Evolutionary conservation across 2,888 invertebrate species (phyloP).

Genomic region (Brachynemurus nebulosus): DNA sequence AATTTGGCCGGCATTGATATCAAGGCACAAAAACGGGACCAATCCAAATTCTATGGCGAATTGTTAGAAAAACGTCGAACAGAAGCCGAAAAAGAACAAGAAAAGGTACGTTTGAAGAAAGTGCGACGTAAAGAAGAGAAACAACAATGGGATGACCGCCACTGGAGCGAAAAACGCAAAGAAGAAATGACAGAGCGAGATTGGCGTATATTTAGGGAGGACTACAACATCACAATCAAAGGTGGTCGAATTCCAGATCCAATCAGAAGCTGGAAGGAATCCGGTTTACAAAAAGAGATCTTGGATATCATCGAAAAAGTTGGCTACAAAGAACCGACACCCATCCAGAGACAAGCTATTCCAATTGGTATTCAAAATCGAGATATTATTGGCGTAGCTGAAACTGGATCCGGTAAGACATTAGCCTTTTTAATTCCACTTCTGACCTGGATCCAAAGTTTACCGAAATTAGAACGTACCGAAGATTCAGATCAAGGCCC

Average conservation of each 20-base stretch:
- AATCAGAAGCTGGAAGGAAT: constrained; percentile 89
- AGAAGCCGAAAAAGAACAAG: constrained; percentile 93
- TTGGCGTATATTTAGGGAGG: constrained; percentile 99
- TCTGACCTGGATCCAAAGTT: constrained; percentile 92
- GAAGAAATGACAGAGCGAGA: constrained; percentile 98
- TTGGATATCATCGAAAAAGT: constrained; percentile 88
- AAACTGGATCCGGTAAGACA: constrained; percentile 98
- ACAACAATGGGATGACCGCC: constrained; percentile 97
- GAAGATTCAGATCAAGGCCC: constrained; percentile 92
- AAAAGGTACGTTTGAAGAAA: constrained; percentile 82
- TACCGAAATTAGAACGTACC: constrained; percentile 87
- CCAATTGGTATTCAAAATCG: constrained; percentile 91
- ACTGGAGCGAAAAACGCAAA: constrained; percentile 92
- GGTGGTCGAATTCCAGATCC: constrained; percentile 96
- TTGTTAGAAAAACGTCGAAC: constrained; percentile 88
- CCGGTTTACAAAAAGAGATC: constrained; percentile 76
- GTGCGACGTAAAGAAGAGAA: constrained; percentile 93
- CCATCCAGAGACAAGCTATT: constrained; percentile 98
- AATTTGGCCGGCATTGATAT: constrained; percentile 98
- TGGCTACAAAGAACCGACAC: constrained; percentile 96
- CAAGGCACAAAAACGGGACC: constrained; percentile 88
- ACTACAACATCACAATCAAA: constrained; percentile 97
- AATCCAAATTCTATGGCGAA: constrained; percentile 94
- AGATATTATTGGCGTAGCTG: constrained; percentile 98
- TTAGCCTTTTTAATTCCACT: constrained; percentile 95